Evolutionary conservation across 1,140 invertebrate species (phyloP).

Genomic region (Bombus turneri): DNA sequence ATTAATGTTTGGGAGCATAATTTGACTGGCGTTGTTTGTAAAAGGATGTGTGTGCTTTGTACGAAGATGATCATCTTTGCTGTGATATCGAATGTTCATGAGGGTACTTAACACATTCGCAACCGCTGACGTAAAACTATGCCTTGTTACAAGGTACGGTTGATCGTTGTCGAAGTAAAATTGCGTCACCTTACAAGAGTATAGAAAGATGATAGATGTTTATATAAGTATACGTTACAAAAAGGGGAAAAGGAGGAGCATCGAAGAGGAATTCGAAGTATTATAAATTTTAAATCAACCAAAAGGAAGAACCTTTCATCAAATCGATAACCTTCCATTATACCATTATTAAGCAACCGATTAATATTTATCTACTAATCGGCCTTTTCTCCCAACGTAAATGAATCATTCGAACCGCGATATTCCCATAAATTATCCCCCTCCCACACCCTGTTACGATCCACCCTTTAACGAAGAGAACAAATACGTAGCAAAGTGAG

Average conservation of each 20-base stretch:
- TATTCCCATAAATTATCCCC: conserved; percentile 4
- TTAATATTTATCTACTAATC: not conserved
- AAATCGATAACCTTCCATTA: not conserved
- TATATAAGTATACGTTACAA: too few relatives aligned
- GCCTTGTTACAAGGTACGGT: too few relatives aligned
- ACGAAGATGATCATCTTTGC: too few relatives aligned
- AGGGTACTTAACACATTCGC: too few relatives aligned
- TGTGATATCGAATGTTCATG: too few relatives aligned
- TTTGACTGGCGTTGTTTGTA: not conserved
- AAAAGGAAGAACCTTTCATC: not conserved
- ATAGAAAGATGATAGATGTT: too few relatives aligned
- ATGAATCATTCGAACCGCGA: not conserved
- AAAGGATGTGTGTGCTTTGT: not conserved
- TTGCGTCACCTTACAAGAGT: not conserved
- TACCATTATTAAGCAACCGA: not conserved
- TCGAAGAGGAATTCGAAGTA: not conserved
- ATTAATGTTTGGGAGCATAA: not conserved
- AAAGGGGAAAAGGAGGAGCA: too few relatives aligned
- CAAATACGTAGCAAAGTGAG: conserved; percentile 15
- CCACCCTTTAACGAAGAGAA: conserved; percentile 8
- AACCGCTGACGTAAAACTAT: too few relatives aligned
- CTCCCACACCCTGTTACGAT: not conserved
- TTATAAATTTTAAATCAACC: not conserved
- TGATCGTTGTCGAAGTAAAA: not conserved
- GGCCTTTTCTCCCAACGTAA: not conserved